Base-by-base conservation (phyloP, 2,113 vertebrate genomes). In the Pelodiscus sinensis region DNA sequence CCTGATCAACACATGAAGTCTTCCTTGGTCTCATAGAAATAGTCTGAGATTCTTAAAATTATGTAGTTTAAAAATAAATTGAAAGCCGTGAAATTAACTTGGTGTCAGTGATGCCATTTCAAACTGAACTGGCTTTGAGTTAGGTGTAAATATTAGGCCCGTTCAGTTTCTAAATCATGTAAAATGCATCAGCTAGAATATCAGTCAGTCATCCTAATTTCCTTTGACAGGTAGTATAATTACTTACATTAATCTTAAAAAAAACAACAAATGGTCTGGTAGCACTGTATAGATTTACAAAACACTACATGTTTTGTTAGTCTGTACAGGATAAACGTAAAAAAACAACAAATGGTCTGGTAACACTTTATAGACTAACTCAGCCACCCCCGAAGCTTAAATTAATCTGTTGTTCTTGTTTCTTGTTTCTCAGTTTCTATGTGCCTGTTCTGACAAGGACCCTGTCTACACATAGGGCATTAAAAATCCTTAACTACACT, bases 1-100 rank as follows among this genome's bases (percentile, higher is more conserved):
- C 15, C 52, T 89, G 38, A 60, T 88, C 84, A 90, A 62, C 29
- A 92, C 10, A 60, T 93, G 77, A 19, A 8, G 24, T 65, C 73
- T 87, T 38, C 1, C 12, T 91, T 91, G 29, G 50, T 90, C 22
- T 90, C n/a, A 58, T 14, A 71, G n/a, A 81, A 85, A 79, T 79
- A 65, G 82, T 94, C 82, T 38, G 81, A 71, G 90, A 24, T 55
- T 24, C 81, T 16, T 86, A 92, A 52, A 91, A 54, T 62, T 62
- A 60, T 35, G 56, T 68, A 83, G 58, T 77, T 86, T 90, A 31
- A 78, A 86, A 78, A 78, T 15, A 50, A 16, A 24, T 62, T n/a
- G 78, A 56, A 50, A 82, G 16, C 16, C 38, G 6, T 22, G 52
- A 5, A 55, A 9, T 71, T 35, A 25, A 57, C 35, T 35, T 92